A percentile compares a stretch with the other conserved stretches of the same genome.
phyloP scores from a whole-genome alignment of 1,140 invertebrate genomes.

The Latrodectus geometricus region DNA sequence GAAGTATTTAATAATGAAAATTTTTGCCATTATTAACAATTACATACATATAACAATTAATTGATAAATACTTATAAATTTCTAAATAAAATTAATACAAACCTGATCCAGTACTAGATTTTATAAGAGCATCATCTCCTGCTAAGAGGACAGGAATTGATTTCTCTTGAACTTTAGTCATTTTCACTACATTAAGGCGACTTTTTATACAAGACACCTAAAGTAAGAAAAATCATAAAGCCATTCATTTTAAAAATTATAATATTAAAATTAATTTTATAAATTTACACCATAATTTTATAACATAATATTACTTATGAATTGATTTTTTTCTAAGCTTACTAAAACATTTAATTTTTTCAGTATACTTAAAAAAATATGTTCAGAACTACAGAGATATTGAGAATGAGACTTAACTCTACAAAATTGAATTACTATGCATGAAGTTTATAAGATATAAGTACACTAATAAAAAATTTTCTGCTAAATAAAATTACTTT shows the following conservation, averaged over 20 bases:
- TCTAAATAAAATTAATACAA: background rate
- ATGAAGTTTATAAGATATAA: too few relatives aligned
- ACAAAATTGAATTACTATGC: too few relatives aligned
- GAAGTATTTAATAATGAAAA: background rate
- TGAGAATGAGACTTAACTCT: too few relatives aligned
- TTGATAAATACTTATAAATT: background rate
- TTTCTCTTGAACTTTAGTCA: slow-evolving; percentile 88
- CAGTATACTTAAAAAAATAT: too few relatives aligned
- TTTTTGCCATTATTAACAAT: background rate
- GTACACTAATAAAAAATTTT: too few relatives aligned
- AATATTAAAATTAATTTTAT: slow-evolving; percentile 11
- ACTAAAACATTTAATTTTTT: too few relatives aligned
- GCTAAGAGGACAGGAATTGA: slow-evolving; percentile 83
- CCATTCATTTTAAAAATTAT: too few relatives aligned
- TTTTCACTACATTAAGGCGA: slow-evolving; percentile 78
- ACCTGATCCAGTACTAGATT: slow-evolving; percentile 84
- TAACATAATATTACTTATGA: too few relatives aligned
- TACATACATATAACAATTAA: background rate
- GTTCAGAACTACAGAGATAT: too few relatives aligned
- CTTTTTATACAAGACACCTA: slow-evolving; percentile 84
- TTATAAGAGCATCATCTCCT: slow-evolving; percentile 84
- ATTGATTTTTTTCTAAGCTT: too few relatives aligned
- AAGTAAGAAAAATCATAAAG: background rate
- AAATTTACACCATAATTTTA: too few relatives aligned
- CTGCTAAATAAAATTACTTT: too few relatives aligned